Evolutionary conservation across 2,888 invertebrate species (phyloP), one percentile per base, ranked within the genome.

Genomic region (Acanthosepion pharaonis): DNA sequence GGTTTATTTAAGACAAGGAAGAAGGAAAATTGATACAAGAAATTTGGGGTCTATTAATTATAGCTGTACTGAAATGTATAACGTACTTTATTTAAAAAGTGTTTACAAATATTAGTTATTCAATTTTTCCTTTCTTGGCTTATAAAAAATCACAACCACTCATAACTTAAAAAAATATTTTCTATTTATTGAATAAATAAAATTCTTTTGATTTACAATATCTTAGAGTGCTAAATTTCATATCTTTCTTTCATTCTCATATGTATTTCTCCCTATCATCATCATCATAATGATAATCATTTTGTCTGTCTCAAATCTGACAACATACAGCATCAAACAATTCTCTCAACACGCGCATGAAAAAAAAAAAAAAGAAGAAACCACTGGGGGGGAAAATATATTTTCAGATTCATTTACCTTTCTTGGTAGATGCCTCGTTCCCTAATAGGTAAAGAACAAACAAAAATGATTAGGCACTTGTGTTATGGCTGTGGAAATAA

Each of bases 401-500:
- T 78, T 78, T 78, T 78, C 78, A 78, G 78, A 78, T 78, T 78
- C 78, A 78, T 78, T 78, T 78, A 78, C 78, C 78, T 78, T 78
- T 78, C n/a, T 9, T 15, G n/a, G 9, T 11, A 33, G n/a, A 15
- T 78, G 78, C n/a, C 78, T 78, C 78, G 78, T 78, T n/a, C n/a
- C 78, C 78, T 78, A 78, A n/a, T 78, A 78, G 78, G 78, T 78
- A 78, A 78, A 78, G 78, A 78, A 78, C 78, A 78, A 78, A 78
- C 78, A 78, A 33, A 78, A 78, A 78, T 78, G n/a, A 78, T 78
- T 78, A 78, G n/a, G n/a, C 78, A 78, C n/a, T 33, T 78, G 78
- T n/a, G 33, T 78, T n/a, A n/a, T n/a, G 78, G 78, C 78, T 78
- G 78, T 78, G 78, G n/a, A 78, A 78, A 78, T 78, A 78, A 78